Evolutionary conservation across 2,888 invertebrate species (phyloP).

Genomic region (Lumbricus terrestris): DNA sequence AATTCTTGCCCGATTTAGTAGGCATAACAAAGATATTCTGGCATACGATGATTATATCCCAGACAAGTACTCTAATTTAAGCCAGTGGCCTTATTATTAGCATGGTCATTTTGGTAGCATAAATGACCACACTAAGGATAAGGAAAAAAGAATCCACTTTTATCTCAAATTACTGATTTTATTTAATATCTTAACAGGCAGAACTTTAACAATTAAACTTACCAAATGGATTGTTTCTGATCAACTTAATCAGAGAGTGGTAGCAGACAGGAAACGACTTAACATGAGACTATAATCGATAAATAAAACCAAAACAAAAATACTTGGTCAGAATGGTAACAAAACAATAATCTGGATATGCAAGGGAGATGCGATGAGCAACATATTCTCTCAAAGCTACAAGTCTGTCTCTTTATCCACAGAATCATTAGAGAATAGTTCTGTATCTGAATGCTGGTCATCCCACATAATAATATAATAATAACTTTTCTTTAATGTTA

Average conservation of each 20-base stretch:
- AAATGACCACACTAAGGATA: background rate
- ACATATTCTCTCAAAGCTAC: background rate
- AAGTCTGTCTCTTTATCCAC: background rate
- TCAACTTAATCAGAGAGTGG: background rate
- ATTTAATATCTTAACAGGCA: background rate
- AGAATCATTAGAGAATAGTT: too few species aligned
- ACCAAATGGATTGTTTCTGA: conserved; percentile 3
- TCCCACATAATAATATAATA: too few species aligned
- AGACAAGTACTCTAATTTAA: too few species aligned
- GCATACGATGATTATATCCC: too few species aligned
- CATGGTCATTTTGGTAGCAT: too few species aligned
- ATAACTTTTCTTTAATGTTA: too few species aligned
- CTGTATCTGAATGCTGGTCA: too few species aligned
- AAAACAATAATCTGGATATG: background rate
- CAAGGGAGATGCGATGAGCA: background rate
- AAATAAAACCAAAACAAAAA: background rate
- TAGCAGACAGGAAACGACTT: conserved; percentile 3
- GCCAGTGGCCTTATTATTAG: too few species aligned
- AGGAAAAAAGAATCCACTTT: background rate
- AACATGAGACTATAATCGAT: background rate
- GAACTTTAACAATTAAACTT: background rate
- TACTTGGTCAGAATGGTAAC: background rate
- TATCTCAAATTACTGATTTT: background rate
- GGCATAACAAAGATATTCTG: too few species aligned
- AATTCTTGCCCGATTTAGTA: too few species aligned